Percentiles rank a stretch among this genome's conserved stretches.
Conservation (phyloP, 2,888 invertebrate species). For the Lysandra coridon region DNA sequence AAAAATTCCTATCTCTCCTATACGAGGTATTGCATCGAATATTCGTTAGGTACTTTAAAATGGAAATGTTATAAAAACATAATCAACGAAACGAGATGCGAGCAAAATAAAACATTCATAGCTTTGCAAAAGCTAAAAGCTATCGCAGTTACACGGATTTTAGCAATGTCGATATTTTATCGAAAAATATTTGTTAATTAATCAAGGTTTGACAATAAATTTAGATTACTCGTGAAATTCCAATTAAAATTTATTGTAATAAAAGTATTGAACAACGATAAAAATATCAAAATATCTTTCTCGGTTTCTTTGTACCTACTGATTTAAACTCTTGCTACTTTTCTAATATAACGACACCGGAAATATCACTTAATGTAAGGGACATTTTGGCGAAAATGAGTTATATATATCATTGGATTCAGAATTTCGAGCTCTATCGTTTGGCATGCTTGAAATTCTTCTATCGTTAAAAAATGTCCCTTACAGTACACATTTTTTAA, state of each 20-base stretch:
- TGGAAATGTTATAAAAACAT: constrained; percentile 13
- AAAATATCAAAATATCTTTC: not conserved
- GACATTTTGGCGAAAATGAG: too few species aligned
- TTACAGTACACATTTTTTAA: too few species aligned
- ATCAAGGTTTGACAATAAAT: constrained; percentile 49
- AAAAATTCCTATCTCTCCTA: not conserved
- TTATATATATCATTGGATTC: too few species aligned
- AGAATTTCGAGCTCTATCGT: too few species aligned
- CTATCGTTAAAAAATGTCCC: too few species aligned
- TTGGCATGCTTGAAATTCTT: too few species aligned
- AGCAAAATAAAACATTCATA: constrained; percentile 2
- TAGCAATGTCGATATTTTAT: constrained; percentile 12
- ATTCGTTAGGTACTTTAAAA: not conserved
- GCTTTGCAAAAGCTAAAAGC: not conserved
- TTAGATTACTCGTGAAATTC: constrained; percentile 30
- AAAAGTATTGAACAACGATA: not conserved
- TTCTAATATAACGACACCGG: not conserved
- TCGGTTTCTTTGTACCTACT: not conserved
- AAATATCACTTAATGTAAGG: too few species aligned
- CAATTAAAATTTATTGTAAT: constrained; percentile 3
- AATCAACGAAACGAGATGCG: constrained; percentile 8
- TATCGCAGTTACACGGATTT: not conserved
- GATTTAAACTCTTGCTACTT: not conserved
- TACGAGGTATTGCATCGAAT: not conserved
- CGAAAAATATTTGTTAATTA: constrained; percentile 9